phyloP scores from a whole-genome alignment of 2,888 invertebrate genomes.

The Amblyjoppa fuscipennis region DNA sequence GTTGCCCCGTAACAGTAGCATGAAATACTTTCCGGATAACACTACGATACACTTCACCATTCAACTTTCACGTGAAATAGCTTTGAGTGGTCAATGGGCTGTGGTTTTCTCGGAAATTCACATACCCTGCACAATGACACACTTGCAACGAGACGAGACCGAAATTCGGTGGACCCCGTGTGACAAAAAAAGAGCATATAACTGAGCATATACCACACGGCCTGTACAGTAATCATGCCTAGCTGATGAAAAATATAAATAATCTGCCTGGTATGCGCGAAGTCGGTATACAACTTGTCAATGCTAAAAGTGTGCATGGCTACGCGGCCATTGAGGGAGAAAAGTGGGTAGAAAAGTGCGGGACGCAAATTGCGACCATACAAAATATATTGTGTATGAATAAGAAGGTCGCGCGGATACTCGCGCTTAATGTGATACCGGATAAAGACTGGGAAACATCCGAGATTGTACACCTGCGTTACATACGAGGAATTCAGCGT shows the following conservation, averaged over 20 bases:
- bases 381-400: background rate
- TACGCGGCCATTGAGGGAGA: background rate
- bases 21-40: constrained; percentile 26
- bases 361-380: too few species aligned
- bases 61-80: constrained; percentile 8
- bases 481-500: background rate
- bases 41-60: constrained; percentile 6
- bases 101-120: background rate
- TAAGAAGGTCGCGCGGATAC: background rate
- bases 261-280: background rate
- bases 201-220: background rate
- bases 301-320: background rate
- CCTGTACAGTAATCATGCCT: background rate
- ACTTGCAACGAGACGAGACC: background rate
- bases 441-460: background rate
- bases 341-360: background rate
- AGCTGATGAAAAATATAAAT: constrained; percentile 39
- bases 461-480: background rate
- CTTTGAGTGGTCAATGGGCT: background rate
- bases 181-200: background rate
- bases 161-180: background rate
- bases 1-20: constrained; percentile 33
- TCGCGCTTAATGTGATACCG: background rate
- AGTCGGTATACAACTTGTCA: background rate
- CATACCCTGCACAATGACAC: constrained; percentile 8